Evolutionary conservation across 2,113 vertebrate species (phyloP).

Genomic region (Ageneiosus marmoratus): DNA sequence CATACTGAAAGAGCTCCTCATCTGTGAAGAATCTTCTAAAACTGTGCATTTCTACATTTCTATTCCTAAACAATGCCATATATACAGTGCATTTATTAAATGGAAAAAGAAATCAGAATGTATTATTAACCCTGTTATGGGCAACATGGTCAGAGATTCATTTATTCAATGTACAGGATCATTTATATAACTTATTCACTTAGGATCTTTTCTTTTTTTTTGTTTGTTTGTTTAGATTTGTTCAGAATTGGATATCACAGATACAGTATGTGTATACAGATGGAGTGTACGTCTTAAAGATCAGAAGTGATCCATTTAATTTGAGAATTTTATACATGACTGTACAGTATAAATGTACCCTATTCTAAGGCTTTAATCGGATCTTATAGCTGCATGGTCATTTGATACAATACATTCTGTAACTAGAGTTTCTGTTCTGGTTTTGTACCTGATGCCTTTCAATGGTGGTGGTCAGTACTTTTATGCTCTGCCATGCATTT

Average conservation of each 20-base stretch:
- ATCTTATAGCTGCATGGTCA: slow-evolving; percentile 80
- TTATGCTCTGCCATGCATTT: slow-evolving; percentile 44
- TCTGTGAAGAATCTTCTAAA: slow-evolving; percentile 19
- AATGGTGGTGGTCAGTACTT: slow-evolving; percentile 36
- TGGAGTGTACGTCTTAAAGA: slow-evolving; percentile 41
- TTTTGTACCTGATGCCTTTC: slow-evolving; percentile 52
- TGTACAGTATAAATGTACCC: slow-evolving; percentile 49
- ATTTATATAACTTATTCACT: slow-evolving; percentile 19
- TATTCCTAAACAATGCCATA: slow-evolving; percentile 20
- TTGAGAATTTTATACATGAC: slow-evolving; percentile 68
- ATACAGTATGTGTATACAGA: slow-evolving; percentile 29
- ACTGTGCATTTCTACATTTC: slow-evolving; percentile 37
- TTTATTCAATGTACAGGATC: slow-evolving; percentile 38
- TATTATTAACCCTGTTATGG: slow-evolving; percentile 28
- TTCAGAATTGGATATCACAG: slow-evolving; percentile 4
- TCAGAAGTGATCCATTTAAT: slow-evolving; percentile 78
- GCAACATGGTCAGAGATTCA: slow-evolving; percentile 24
- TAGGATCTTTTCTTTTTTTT: slow-evolving; percentile 9
- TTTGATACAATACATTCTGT: slow-evolving; percentile 55
- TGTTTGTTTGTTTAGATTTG: background rate
- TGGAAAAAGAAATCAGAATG: slow-evolving; percentile 24
- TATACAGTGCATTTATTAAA: slow-evolving; percentile 30
- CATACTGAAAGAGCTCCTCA: slow-evolving; percentile 1
- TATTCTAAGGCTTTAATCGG: slow-evolving; percentile 45
- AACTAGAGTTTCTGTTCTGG: slow-evolving; percentile 48